Percentiles rank a stretch among this genome's conserved stretches.
These are phyloP conservation scores for Pachyseris speciosa DNA, from an alignment of 64 coral and sea anemone species.

Conservation along the genomic window DNA sequence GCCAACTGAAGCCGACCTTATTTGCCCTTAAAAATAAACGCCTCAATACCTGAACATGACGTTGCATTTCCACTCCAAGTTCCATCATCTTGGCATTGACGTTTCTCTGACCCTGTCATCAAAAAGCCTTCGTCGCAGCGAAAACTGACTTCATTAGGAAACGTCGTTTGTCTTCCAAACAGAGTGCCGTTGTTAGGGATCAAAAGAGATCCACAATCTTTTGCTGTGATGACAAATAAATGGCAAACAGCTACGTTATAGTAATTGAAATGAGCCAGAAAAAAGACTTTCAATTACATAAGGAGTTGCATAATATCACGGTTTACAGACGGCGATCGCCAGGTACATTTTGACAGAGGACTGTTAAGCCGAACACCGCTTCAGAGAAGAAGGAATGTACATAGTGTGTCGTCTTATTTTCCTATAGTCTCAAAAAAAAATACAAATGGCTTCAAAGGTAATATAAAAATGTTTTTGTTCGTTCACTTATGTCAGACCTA, in stretches of 20 bases:
- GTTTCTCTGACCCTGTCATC: not conserved
- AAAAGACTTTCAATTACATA: not conserved
- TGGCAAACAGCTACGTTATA: not conserved
- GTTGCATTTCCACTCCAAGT: conserved; percentile 36
- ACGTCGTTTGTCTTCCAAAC: not conserved
- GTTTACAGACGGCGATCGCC: too few relatives aligned
- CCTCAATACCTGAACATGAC: conserved; percentile 16
- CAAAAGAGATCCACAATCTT: conserved; percentile 46
- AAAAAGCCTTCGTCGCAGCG: conserved; percentile 30
- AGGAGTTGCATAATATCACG: not conserved
- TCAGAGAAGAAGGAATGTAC: too few relatives aligned
- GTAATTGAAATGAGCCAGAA: not conserved
- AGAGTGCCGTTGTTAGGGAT: conserved; percentile 38
- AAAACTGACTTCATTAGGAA: conserved; percentile 38
- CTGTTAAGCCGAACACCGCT: too few relatives aligned
- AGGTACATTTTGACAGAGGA: too few relatives aligned
- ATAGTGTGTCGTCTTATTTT: too few relatives aligned
- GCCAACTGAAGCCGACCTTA: too few relatives aligned
- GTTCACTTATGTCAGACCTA: too few relatives aligned
- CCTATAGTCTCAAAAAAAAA: too few relatives aligned
- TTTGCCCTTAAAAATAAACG: not conserved
- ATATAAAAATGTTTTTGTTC: too few relatives aligned
- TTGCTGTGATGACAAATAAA: conserved; percentile 5
- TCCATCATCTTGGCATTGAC: conserved; percentile 20
- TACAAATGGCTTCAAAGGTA: too few relatives aligned